Conservation (phyloP, 2,888 invertebrate genomes). For the Ariolimax columbianus region DNA sequence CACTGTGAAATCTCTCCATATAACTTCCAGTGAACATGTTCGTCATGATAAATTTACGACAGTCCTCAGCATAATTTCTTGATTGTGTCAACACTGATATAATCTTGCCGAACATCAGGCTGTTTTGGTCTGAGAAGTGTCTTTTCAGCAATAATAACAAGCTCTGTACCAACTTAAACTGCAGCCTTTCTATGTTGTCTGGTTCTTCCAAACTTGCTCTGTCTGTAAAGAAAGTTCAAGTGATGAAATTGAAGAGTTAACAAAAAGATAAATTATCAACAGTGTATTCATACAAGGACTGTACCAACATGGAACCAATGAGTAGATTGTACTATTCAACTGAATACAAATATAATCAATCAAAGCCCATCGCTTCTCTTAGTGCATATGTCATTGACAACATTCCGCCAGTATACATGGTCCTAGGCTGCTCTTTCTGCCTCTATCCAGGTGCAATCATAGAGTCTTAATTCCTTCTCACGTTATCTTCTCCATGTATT, state of each 20-base stretch:
- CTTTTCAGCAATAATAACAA: conserved; percentile 19
- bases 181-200: conserved; percentile 8
- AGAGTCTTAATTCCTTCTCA: no score
- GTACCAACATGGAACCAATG: no score
- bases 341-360: no score
- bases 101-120: conserved; percentile 20
- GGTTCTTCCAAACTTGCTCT: conserved; percentile 21
- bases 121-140: not conserved
- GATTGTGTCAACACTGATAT: conserved; percentile 20
- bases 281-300: no score
- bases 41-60: conserved; percentile 5
- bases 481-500: no score
- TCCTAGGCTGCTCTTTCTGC: no score
- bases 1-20: conserved; percentile 9
- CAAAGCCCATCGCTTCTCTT: no score
- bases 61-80: conserved; percentile 14
- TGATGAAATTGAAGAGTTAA: not conserved
- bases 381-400: no score
- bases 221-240: conserved; percentile 3
- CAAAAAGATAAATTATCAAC: not conserved
- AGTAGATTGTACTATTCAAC: no score
- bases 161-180: conserved; percentile 19
- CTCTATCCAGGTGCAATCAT: no score
- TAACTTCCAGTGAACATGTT: conserved; percentile 21
- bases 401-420: no score